Evolutionary conservation across 2,888 invertebrate genomes (phyloP), one percentile per base, ranked within the genome.

Genomic region (Prosopocoilus inquinatus): DNA sequence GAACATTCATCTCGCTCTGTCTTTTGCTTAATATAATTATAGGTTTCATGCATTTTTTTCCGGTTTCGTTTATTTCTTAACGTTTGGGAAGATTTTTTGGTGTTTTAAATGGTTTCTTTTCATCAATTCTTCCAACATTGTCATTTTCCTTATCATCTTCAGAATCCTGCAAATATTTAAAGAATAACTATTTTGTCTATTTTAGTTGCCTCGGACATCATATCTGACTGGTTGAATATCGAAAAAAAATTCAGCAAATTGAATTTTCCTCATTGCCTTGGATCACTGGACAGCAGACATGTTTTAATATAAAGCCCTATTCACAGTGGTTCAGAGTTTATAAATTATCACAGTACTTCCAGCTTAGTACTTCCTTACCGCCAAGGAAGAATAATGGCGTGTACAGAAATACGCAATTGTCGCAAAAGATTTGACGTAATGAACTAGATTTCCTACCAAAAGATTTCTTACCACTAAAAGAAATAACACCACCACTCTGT

Each of bases 301-400:
- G 44, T 64, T 8, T 46, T 41, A 12, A 45, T 66, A 1, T 62
- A 66, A 55, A 44, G 56, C 11, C 61, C 61, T 15, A 34, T 50
- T 13, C 50, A 64, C 35, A 58, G 52, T 50, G 65, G 63, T 5
- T 50, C 50, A 11, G 53, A 60, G 33, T 64, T 47, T 51, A 61
- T 58, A 20, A 65, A 65, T 48, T 64, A 64, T 38, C 63, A 66
- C 47, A 47, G 53, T 7, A 58, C 57, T 46, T 65, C 61, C 38
- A 66, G 65, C 41, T 55, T 67, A 49, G 63, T 67, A 7, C 53
- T 67, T 20, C 45, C 67, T 38, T 65, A 63, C 2, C 60, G 61
- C 50, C 63, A 68, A 55, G 66, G 63, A 43, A 53, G 63, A 48
- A 60, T 38, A 39, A 28, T 50, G 50, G 16, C 9, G 50, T 15